Evolutionary conservation across 2,888 invertebrate species (phyloP).

Genomic region (Mycalesis mineus): DNA sequence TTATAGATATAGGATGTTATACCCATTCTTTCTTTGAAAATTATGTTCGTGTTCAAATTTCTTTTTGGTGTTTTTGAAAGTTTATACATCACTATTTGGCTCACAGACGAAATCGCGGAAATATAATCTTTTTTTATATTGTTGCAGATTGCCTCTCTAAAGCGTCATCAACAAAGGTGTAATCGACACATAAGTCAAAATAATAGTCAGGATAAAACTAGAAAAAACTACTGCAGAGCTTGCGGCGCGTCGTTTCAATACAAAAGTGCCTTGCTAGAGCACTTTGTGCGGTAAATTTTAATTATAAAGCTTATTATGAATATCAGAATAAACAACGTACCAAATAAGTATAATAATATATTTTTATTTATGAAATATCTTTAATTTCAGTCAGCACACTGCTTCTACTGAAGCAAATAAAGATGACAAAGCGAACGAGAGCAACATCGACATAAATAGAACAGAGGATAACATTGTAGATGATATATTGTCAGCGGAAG

Average conservation of each 20-base stretch:
- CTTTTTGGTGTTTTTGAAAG: no score
- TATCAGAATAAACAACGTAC: no score
- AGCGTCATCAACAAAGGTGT: conserved; percentile 54
- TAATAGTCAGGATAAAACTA: conserved; percentile 36
- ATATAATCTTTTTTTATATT: background rate
- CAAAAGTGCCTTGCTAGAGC: conserved; percentile 58
- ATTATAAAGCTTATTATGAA: background rate
- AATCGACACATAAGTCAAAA: conserved; percentile 28
- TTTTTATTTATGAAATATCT: background rate
- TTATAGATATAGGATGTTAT: no score
- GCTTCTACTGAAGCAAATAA: conserved; percentile 35
- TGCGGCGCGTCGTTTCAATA: conserved; percentile 61
- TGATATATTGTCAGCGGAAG: conserved; percentile 67
- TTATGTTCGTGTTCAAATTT: no score
- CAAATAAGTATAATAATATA: background rate
- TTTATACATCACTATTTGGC: no score
- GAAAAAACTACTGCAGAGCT: conserved; percentile 55
- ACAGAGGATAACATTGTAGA: conserved; percentile 69
- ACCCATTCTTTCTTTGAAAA: no score
- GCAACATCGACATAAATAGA: conserved; percentile 38
- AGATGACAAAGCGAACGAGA: conserved; percentile 37
- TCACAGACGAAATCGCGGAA: no score
- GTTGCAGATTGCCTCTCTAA: conserved; percentile 58
- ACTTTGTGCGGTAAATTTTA: conserved; percentile 53
- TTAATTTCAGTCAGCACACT: conserved; percentile 45